phyloP scores from a whole-genome alignment of 2,113 vertebrate species.

The Laticauda colubrina region DNA sequence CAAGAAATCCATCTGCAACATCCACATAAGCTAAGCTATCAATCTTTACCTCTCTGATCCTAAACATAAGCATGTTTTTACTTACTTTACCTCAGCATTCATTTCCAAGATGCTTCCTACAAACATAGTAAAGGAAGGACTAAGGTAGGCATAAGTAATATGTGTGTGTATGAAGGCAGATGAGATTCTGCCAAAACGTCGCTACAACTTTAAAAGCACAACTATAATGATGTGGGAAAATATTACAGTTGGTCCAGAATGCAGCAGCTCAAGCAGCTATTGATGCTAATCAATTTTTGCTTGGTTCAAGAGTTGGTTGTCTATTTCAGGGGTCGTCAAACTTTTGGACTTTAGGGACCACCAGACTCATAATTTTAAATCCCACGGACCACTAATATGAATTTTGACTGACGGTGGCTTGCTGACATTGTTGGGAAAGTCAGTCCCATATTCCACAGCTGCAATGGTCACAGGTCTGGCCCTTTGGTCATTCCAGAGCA shows the following conservation, averaged over 20 bases:
- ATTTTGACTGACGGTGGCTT: too few relatives aligned
- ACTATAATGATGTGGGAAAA: too few relatives aligned
- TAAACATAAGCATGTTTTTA: background rate
- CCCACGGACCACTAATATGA: too few relatives aligned
- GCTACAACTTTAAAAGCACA: too few relatives aligned
- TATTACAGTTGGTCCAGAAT: background rate
- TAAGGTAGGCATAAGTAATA: background rate
- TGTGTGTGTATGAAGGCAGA: too few relatives aligned
- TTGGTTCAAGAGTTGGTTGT: background rate
- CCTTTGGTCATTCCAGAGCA: too few relatives aligned
- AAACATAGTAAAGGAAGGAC: background rate
- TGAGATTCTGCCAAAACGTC: too few relatives aligned
- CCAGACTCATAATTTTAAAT: too few relatives aligned
- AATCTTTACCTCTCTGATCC: background rate
- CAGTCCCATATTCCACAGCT: too few relatives aligned
- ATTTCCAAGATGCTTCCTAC: background rate
- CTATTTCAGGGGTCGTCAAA: background rate
- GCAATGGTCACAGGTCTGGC: too few relatives aligned
- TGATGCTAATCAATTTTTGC: background rate
- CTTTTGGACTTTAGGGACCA: too few relatives aligned
- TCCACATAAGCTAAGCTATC: background rate
- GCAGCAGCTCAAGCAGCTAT: background rate
- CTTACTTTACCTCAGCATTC: background rate
- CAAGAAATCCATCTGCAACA: background rate
- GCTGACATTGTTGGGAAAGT: too few relatives aligned